phyloP scores from a whole-genome alignment of 2,888 invertebrate genomes.

The Criorhina ranunculi region DNA sequence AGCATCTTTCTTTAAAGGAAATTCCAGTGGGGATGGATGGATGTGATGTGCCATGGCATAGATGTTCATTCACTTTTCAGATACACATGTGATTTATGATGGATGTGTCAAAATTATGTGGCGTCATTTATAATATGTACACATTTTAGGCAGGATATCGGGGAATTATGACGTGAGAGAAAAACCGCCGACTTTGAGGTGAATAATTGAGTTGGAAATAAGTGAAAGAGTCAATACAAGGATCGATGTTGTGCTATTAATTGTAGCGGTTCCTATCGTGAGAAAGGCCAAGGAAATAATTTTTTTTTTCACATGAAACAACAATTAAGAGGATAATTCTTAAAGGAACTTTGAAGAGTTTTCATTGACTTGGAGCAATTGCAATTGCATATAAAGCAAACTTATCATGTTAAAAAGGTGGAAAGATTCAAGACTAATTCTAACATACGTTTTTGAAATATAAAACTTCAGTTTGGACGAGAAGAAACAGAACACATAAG shows the following conservation, averaged over 20 bases:
- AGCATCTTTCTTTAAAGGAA: constrained; percentile 48
- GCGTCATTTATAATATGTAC: constrained; percentile 67
- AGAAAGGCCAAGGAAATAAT: constrained; percentile 6
- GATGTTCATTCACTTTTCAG: constrained; percentile 65
- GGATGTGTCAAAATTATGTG: constrained; percentile 64
- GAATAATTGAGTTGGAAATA: constrained; percentile 60
- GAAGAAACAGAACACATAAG: too few relatives aligned
- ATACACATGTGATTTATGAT: constrained; percentile 69
- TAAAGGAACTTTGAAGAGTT: background rate
- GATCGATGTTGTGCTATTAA: constrained; percentile 22
- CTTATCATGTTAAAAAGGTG: background rate
- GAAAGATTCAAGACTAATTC: background rate
- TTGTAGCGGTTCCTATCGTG: constrained; percentile 14
- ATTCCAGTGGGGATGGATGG: constrained; percentile 49
- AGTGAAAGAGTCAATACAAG: constrained; percentile 17
- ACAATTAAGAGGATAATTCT: background rate
- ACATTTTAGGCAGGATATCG: constrained; percentile 47
- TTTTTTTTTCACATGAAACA: constrained; percentile 23
- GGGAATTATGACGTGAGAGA: constrained; percentile 33
- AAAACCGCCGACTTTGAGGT: constrained; percentile 25
- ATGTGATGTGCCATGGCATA: constrained; percentile 21
- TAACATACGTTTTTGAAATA: too few relatives aligned
- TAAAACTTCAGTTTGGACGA: too few relatives aligned
- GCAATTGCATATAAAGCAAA: background rate
- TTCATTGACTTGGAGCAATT: background rate